A percentile compares a stretch with the other conserved stretches of the same genome.
Conservation (phyloP, 2,113 vertebrate species). For the Microcebus lehilahytsara region DNA sequence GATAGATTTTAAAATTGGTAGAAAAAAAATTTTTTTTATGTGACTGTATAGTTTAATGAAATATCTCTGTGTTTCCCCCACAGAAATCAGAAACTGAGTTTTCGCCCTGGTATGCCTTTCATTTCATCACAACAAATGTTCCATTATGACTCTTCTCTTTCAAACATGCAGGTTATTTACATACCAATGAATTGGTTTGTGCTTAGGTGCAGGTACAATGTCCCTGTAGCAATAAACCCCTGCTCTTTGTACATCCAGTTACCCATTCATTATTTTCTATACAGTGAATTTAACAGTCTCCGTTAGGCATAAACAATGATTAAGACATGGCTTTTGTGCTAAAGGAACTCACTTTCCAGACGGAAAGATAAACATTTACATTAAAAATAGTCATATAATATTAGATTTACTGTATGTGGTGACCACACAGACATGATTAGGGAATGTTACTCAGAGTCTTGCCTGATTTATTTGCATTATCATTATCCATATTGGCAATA, state of each 20-base stretch:
- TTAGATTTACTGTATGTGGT: neutral
- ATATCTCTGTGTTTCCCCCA: neutral
- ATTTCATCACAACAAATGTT: neutral
- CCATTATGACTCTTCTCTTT: neutral
- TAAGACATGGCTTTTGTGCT: neutral
- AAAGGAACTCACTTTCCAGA: neutral
- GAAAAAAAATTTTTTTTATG: neutral
- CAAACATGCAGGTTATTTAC: neutral
- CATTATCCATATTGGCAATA: neutral
- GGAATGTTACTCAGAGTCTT: neutral
- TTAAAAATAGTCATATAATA: neutral
- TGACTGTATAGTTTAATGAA: neutral
- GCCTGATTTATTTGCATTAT: neutral
- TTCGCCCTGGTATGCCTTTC: neutral
- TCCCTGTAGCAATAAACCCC: neutral
- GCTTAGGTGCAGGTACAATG: neutral
- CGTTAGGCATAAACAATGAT: neutral
- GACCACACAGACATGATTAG: neutral
- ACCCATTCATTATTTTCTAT: neutral
- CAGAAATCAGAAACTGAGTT: slow-evolving; percentile 21
- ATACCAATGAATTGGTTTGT: neutral
- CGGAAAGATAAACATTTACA: neutral
- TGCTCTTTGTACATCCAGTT: neutral
- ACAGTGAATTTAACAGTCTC: neutral
- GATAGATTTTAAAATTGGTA: neutral